A percentile compares a stretch with the other conserved stretches of the same genome.
Evolutionary conservation across 2,888 invertebrate species (phyloP).

Genomic region (Hyles lineata): DNA sequence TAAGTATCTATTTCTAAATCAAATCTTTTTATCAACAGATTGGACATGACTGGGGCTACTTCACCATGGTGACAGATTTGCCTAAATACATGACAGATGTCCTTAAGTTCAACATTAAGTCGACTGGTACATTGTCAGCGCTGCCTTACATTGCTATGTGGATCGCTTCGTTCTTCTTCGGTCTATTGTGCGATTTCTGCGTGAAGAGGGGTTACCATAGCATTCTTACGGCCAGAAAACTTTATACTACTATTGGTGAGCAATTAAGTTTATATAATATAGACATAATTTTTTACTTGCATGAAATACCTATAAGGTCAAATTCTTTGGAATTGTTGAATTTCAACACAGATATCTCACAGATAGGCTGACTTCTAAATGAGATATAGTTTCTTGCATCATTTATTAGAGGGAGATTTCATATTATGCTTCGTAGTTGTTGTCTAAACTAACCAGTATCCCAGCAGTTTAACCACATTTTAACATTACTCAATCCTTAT

Average conservation of each 20-base stretch:
- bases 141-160: constrained; percentile 88
- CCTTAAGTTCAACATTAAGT: constrained; percentile 86
- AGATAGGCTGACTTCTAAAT: too few species aligned
- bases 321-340: too few species aligned
- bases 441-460: too few species aligned
- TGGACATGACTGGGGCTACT: constrained; percentile 89
- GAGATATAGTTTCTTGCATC: too few species aligned
- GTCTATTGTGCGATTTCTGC: constrained; percentile 88
- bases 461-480: too few species aligned
- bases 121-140: constrained; percentile 86
- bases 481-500: neutral
- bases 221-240: constrained; percentile 84
- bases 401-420: neutral
- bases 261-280: constrained; percentile 27
- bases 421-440: neutral
- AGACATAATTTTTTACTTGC: too few species aligned
- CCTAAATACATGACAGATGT: constrained; percentile 89
- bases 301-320: too few species aligned
- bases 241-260: constrained; percentile 89
- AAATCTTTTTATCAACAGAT: constrained; percentile 68
- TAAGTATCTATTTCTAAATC: constrained; percentile 21
- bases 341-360: too few species aligned
- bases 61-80: constrained; percentile 88
- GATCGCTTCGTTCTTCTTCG: constrained; percentile 86
- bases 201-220: constrained; percentile 85